Percentiles rank a stretch among this genome's conserved stretches.
These are phyloP conservation scores for Macrochelys suwanniensis DNA, from an alignment of 2,797 vertebrate genomes.

Conservation along the genomic window DNA sequence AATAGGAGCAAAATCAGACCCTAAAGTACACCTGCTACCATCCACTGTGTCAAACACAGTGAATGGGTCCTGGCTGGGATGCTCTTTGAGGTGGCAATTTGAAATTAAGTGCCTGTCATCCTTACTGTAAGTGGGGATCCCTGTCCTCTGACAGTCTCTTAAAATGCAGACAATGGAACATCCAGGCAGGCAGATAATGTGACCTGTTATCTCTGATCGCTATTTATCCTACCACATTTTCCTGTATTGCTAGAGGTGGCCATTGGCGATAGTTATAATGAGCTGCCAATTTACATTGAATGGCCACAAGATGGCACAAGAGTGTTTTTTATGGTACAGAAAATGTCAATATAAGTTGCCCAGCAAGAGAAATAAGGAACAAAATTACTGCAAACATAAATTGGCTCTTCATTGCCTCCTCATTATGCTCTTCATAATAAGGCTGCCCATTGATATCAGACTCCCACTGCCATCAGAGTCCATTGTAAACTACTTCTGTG, in stretches of 20 bases:
- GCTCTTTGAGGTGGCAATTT: not conserved
- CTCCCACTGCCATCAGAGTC: not conserved
- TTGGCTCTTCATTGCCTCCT: not conserved
- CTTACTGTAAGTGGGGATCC: accelerated
- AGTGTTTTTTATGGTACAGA: conserved; percentile 2
- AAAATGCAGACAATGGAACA: not conserved
- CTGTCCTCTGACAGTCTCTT: accelerated
- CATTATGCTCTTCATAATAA: not conserved
- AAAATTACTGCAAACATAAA: not conserved
- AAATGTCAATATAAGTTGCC: not conserved
- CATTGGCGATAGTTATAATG: not conserved
- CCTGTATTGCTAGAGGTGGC: not conserved
- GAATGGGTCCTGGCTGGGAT: accelerated
- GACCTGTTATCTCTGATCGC: not conserved
- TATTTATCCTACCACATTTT: not conserved
- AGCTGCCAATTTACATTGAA: not conserved
- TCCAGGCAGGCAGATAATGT: not conserved
- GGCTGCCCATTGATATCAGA: not conserved
- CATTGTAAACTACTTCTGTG: not conserved
- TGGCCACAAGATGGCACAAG: conserved; percentile 74
- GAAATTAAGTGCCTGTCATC: too few species aligned
- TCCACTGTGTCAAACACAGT: too few species aligned
- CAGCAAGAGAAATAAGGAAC: not conserved
- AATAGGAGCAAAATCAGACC: not conserved
- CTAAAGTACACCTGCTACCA: not conserved